phyloP scores from a whole-genome alignment of 2,797 vertebrate species.

The Semotilus atromaculatus region DNA sequence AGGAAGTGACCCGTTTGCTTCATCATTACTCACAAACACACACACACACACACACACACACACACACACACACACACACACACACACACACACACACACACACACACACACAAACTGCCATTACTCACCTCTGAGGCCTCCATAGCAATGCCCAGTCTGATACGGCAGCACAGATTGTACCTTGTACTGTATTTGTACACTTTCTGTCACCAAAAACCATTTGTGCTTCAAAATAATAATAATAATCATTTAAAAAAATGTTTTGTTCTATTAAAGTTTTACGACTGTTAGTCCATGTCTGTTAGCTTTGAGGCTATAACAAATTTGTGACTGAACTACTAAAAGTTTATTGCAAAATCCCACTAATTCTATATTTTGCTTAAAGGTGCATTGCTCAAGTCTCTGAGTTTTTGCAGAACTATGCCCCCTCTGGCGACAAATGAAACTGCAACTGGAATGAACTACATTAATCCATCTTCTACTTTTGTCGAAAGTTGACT shows the following conservation, averaged over 20 bases:
- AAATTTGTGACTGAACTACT: background rate
- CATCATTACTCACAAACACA: slow-evolving; percentile 41
- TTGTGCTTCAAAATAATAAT: background rate
- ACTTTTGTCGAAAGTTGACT: too few species aligned
- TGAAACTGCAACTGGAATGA: too few species aligned
- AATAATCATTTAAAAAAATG: too few species aligned
- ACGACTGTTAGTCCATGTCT: background rate
- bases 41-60: slow-evolving; percentile 26
- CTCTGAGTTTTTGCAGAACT: too few species aligned
- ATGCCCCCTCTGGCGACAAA: too few species aligned
- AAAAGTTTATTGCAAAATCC: background rate
- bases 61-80: slow-evolving; percentile 42
- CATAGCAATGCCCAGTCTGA: background rate
- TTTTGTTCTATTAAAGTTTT: background rate
- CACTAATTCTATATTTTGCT: background rate
- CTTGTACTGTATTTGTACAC: background rate
- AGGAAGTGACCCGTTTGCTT: slow-evolving; percentile 50
- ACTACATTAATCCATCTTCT: too few species aligned
- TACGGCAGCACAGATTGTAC: slow-evolving; percentile 11
- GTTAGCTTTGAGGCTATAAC: background rate
- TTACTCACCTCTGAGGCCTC: slow-evolving; percentile 29
- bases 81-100: slow-evolving; percentile 41
- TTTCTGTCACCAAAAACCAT: background rate
- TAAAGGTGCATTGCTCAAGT: too few species aligned
- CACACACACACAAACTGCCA: background rate